Evolutionary conservation across 1,140 invertebrate genomes (phyloP), one percentile per base, ranked within the genome.

Genomic region (Eriocheir sinensis): DNA sequence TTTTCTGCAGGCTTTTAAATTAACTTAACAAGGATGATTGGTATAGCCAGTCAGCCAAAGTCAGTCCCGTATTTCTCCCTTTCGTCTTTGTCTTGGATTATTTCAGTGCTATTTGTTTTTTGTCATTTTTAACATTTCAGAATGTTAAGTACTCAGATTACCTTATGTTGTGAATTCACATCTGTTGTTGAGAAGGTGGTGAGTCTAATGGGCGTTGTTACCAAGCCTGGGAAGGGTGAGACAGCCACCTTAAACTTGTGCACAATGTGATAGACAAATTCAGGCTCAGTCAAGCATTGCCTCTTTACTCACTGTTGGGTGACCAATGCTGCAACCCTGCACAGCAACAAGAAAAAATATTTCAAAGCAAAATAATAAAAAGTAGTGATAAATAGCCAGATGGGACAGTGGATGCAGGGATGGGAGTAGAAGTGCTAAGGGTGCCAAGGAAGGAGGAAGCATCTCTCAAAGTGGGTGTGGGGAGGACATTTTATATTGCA

Each of bases 21-120:
- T 89, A 44, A 89, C 44, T 89, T 89, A 89, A 89, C 86, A 89
- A 21, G 27, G 44, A 89, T 89, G 40, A n/a, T n/a, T n/a, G 60
- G n/a, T 72, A n/a, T 72, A n/a, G 60, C 60, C 21, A n/a, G 4
- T 27, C 60, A 72, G 60, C 60, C 60, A 72, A n/a, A 72, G 21
- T 72, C 60, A 72, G 21, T 72, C 60, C 60, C 60, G 12, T 53
- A 17, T 53, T 53, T 21, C 9, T 72, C 60, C 6, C 6, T n/a
- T 21, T 21, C 60, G 6, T n/a, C 21, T n/a, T 72, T 21, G 6
- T 72, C 21, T 17, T 27, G 60, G 60, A n/a, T 72, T 72, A 72
- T 72, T 72, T 0, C 60, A 27, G 60, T 72, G 60, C 21, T 72
- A n/a, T 72, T 6, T 72, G n/a, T 72, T 21, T 72, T 72, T 72